Conservation (phyloP, 2,113 vertebrate genomes). For the Oenanthe melanoleuca region DNA sequence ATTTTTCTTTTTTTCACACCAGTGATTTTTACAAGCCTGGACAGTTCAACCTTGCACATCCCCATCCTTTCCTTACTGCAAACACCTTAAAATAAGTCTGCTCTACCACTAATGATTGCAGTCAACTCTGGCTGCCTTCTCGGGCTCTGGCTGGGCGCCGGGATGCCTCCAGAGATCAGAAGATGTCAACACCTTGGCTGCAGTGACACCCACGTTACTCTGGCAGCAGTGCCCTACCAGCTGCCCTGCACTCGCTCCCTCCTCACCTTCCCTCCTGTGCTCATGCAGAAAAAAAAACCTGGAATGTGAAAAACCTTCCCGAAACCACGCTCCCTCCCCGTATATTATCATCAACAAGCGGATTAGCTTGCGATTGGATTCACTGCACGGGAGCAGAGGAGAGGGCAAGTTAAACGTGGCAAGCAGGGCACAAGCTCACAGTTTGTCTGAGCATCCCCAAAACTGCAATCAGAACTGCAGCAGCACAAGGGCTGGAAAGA, state of each 20-base stretch:
- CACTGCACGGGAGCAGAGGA: rapidly evolving
- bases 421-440: not conserved
- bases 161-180: slow-evolving; percentile 30
- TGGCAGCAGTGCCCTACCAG: not conserved
- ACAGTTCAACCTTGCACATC: slow-evolving; percentile 41
- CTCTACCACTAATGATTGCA: not conserved
- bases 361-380: rapidly evolving
- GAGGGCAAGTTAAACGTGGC: not conserved
- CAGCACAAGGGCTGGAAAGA: not conserved
- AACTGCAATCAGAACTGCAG: not conserved
- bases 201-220: not conserved
- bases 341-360: rapidly evolving
- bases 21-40: slow-evolving; percentile 21
- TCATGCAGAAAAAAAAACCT: not conserved
- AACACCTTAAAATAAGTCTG: not conserved
- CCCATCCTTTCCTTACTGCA: not conserved
- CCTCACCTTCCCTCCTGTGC: not conserved
- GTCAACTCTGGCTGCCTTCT: slow-evolving; percentile 23
- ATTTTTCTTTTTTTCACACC: not conserved
- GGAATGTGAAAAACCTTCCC: not conserved
- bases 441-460: not conserved
- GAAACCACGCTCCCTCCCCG: not conserved
- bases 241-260: not conserved
- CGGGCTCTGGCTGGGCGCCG: rapidly evolving
- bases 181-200: not conserved